Conservation (phyloP, 1,140 invertebrate genomes). For the Zaprionus tsacasi region DNA sequence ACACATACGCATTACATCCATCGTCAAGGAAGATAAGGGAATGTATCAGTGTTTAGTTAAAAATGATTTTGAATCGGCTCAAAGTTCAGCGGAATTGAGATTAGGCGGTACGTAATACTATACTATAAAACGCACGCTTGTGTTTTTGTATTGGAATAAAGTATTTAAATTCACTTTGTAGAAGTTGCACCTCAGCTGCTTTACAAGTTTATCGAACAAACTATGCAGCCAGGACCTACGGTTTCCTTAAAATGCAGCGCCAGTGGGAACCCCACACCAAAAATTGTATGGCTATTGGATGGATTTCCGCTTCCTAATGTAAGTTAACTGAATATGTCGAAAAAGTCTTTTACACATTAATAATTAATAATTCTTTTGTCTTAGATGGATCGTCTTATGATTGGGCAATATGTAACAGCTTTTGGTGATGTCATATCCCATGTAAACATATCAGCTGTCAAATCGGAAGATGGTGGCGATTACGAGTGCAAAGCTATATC, state of each 20-base stretch:
- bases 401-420: conserved; percentile 88
- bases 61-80: conserved; percentile 88
- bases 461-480: conserved; percentile 89
- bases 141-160: background rate
- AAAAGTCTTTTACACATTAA: conserved; percentile 1
- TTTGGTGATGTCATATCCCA: conserved; percentile 90
- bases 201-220: conserved; percentile 93
- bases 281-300: conserved; percentile 91
- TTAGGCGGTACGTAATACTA: conserved; percentile 87
- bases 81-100: conserved; percentile 89
- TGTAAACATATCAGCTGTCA: conserved; percentile 89
- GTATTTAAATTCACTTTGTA: conserved; percentile 77
- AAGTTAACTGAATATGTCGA: conserved; percentile 14
- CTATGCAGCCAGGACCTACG: conserved; percentile 91
- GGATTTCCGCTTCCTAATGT: conserved; percentile 87
- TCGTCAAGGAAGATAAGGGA: conserved; percentile 90
- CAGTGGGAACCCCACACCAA: conserved; percentile 93
- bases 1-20: conserved; percentile 87
- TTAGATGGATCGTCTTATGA: conserved; percentile 87
- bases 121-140: background rate
- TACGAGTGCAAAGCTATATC: conserved; percentile 89
- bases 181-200: conserved; percentile 91
- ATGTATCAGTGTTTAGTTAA: conserved; percentile 94
- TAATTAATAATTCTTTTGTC: conserved; percentile 1
- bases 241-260: conserved; percentile 92